phyloP scores from a whole-genome alignment of 1,140 invertebrate species.

The Drosophila sechellia region DNA sequence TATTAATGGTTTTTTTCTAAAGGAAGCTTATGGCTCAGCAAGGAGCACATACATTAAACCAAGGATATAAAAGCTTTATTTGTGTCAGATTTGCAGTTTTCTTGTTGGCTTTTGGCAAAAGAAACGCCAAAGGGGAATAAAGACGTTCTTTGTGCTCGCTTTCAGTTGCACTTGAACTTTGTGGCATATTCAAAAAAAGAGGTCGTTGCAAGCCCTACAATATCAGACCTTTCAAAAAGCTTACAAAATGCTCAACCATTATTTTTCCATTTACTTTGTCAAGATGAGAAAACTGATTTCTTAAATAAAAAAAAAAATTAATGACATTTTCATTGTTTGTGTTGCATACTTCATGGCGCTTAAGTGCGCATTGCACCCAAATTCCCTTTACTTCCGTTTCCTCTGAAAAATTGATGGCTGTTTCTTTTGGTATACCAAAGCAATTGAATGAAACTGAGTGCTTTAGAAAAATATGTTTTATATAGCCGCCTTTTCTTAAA shows the following conservation, averaged over 20 bases:
- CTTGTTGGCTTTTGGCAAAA: no score
- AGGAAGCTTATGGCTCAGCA: constrained; percentile 33
- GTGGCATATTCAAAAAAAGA: constrained; percentile 10
- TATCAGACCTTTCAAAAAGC: neutral
- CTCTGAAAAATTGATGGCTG: constrained; percentile 11
- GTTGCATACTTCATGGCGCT: constrained; percentile 11
- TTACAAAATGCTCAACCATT: neutral
- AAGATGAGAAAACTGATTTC: constrained; percentile 7
- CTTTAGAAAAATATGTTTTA: neutral
- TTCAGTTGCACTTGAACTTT: constrained; percentile 24
- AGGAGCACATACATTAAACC: constrained; percentile 5
- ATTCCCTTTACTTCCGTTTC: constrained; percentile 15
- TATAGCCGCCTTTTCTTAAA: no score
- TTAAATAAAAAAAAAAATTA: constrained; percentile 10
- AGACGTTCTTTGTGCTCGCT: constrained; percentile 1
- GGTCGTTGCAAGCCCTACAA: neutral
- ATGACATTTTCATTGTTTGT: constrained; percentile 30
- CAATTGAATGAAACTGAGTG: neutral
- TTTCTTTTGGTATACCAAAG: neutral
- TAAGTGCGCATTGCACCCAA: constrained; percentile 14
- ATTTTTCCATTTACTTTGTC: constrained; percentile 14
- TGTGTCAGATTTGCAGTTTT: constrained; percentile 19
- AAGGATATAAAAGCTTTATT: constrained; percentile 15
- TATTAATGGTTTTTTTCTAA: constrained; percentile 36
- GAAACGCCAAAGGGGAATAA: neutral